Evolutionary conservation across 2,113 vertebrate species (phyloP).

Genomic region (Zosterops japonicus): DNA sequence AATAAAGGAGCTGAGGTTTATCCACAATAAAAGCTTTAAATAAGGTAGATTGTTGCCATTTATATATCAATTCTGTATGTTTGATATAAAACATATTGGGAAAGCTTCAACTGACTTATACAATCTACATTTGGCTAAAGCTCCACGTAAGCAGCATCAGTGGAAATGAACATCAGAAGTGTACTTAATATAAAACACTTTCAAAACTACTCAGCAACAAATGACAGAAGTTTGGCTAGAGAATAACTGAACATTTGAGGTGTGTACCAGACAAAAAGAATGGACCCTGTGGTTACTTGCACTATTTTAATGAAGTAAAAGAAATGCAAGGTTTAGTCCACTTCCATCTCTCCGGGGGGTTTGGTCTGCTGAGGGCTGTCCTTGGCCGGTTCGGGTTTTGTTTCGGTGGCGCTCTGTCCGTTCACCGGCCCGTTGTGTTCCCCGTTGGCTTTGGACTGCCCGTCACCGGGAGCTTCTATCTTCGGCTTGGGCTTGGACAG

Average conservation of each 20-base stretch:
- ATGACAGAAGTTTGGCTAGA: constrained; percentile 72
- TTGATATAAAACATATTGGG: constrained; percentile 74
- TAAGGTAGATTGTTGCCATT: constrained; percentile 75
- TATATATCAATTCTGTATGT: constrained; percentile 69
- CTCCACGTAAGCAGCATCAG: constrained; percentile 76
- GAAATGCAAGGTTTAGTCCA: constrained; percentile 82
- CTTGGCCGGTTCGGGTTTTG: constrained; percentile 75
- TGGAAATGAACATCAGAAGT: constrained; percentile 71
- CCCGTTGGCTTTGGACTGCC: constrained; percentile 73
- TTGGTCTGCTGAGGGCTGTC: constrained; percentile 80
- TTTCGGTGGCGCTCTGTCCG: constrained; percentile 77
- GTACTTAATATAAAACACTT: constrained; percentile 74
- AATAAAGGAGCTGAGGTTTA: constrained; percentile 76
- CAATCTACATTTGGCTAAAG: constrained; percentile 77
- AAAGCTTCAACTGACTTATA: constrained; percentile 74
- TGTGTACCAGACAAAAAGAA: constrained; percentile 71
- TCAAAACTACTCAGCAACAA: constrained; percentile 77
- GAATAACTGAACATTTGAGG: constrained; percentile 72
- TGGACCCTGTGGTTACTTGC: constrained; percentile 75
- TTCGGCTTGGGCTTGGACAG: constrained; percentile 87
- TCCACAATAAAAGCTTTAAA: constrained; percentile 77
- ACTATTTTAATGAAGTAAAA: constrained; percentile 62
- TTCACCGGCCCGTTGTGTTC: constrained; percentile 84
- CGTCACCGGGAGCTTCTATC: constrained; percentile 78
- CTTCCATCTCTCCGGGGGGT: constrained; percentile 87